Evolutionary conservation across 2,797 vertebrate species (phyloP), one percentile per base, ranked within the genome.

Genomic region (Muscicapa striata): DNA sequence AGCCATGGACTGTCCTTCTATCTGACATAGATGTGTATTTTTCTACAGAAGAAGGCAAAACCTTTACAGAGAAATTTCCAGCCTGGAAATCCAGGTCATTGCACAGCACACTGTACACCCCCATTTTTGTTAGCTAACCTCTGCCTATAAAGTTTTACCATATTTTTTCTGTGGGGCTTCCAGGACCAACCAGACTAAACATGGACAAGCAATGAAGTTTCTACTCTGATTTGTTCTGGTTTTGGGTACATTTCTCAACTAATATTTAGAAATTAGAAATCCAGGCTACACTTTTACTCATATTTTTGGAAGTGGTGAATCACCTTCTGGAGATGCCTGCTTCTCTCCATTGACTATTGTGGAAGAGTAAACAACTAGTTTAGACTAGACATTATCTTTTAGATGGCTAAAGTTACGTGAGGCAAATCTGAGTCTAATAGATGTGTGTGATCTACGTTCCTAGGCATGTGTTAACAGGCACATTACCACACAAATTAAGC

Each of bases 381-480:
- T 96, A 95, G 94, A 70, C 95, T 69, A 96, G 96, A 95, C 95
- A 84, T 96, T 95, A 95, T 96, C 95, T 95, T 94, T 90, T 67
- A 94, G 93, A 94, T 95, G 94, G 86, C 92, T 94, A 73, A 95
- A 87, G 92, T 95, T 96, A 79, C 7, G 2, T 82, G 88, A 94
- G 70, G 67, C 88, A 89, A 93, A 95, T 95, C 86, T 96, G 92
- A 57, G 88, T 84, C 93, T 96, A 94, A 96, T 61, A 96, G 94
- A 93, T 13, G 5, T 89, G 86, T 92, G 94, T 97, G 95, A 96
- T 86, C 93, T 96, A 93, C 1, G 3, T 84, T 82, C 77, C 85
- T 92, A 91, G 95, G 95, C 87, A 93, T 96, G 94, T 95, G 94
- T 94, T 96, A 97, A 96, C 89, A 97, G 95, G 89, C 95, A 94